Conservation (phyloP, 2,113 vertebrate species). For the Poeciliopsis occidentalis region DNA sequence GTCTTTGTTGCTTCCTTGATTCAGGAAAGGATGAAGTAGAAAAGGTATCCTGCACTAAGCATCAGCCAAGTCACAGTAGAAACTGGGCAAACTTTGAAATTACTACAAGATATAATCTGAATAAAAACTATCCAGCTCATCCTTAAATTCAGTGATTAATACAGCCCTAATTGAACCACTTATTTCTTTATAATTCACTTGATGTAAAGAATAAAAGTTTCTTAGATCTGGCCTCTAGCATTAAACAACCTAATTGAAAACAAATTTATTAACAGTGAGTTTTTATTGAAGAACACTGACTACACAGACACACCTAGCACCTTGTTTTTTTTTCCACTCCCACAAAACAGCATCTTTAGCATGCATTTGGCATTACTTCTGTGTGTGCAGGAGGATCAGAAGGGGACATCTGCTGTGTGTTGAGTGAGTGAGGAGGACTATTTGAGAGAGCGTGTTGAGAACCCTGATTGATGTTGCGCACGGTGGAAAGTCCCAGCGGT, state of each 20-base stretch:
- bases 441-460: constrained; percentile 61
- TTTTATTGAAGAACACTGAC: not conserved
- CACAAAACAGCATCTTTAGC: constrained; percentile 62
- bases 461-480: constrained; percentile 75
- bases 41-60: not conserved
- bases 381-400: constrained; percentile 53
- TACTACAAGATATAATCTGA: not conserved
- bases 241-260: not conserved
- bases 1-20: not conserved
- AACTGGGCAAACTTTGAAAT: not conserved
- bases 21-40: not conserved
- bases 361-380: constrained; percentile 66
- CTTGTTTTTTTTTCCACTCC: constrained; percentile 43
- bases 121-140: not conserved
- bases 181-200: not conserved
- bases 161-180: not conserved
- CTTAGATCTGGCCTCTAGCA: not conserved
- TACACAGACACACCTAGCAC: constrained; percentile 1
- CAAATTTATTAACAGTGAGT: not conserved
- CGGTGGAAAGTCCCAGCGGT: constrained; percentile 69
- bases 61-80: not conserved
- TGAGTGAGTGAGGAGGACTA: constrained; percentile 73
- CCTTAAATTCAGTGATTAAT: not conserved
- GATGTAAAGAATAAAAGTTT: not conserved
- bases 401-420: constrained; percentile 73